Conservation (phyloP, 2,888 invertebrate genomes). For the Andrena hattorfiana region DNA sequence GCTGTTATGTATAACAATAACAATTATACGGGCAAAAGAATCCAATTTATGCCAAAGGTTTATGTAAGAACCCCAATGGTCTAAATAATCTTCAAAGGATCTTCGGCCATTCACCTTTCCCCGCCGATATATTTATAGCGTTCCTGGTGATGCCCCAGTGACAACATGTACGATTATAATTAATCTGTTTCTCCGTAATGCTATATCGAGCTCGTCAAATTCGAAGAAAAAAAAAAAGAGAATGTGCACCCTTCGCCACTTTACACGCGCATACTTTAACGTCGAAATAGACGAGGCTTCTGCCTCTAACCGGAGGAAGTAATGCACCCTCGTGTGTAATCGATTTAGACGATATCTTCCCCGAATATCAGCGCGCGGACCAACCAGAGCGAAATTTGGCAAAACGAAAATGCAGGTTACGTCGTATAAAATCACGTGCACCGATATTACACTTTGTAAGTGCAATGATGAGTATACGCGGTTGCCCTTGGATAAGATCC, state of each 20-base stretch:
- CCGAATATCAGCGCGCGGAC: slow-evolving; percentile 1
- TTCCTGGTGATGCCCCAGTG: slow-evolving; percentile 45
- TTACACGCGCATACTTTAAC: not conserved
- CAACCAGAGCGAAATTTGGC: slow-evolving; percentile 33
- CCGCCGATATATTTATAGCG: slow-evolving; percentile 56
- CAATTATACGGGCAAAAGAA: not conserved
- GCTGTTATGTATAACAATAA: not conserved
- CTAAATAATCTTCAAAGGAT: slow-evolving; percentile 40
- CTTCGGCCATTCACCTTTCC: slow-evolving; percentile 51
- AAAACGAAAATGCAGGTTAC: slow-evolving; percentile 52
- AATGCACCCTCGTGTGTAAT: not conserved
- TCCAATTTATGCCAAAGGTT: slow-evolving; percentile 3
- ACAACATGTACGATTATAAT: slow-evolving; percentile 53
- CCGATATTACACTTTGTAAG: slow-evolving; percentile 69
- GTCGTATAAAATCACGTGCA: slow-evolving; percentile 57
- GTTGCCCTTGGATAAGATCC: slow-evolving; percentile 73
- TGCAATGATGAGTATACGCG: slow-evolving; percentile 65
- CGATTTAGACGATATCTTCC: slow-evolving; percentile 1
- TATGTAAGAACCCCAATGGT: slow-evolving; percentile 14
- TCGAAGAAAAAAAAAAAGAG: not conserved
- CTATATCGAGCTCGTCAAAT: slow-evolving; percentile 17
- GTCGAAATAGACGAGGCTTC: not conserved
- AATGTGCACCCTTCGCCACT: too few species aligned
- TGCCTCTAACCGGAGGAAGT: not conserved
- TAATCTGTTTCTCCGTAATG: slow-evolving; percentile 42